phyloP scores from a whole-genome alignment of 2,797 vertebrate species.

The Acrocephalus scirpaceus region DNA sequence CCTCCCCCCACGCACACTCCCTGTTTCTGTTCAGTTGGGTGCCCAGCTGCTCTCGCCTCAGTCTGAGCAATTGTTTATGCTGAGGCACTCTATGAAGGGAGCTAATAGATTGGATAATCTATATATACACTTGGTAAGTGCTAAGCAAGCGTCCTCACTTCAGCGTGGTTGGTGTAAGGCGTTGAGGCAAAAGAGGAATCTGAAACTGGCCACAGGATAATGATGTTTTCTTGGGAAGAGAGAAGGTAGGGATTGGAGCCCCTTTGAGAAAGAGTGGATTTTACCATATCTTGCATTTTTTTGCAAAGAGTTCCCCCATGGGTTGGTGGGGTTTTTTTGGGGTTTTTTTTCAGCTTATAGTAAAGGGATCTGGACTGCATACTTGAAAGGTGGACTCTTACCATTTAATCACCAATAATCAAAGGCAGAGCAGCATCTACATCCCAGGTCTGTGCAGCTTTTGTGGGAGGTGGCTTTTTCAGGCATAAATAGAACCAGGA shows the following conservation, averaged over 20 bases:
- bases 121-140: not conserved
- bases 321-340: not conserved
- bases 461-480: not conserved
- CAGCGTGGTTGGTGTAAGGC: not conserved
- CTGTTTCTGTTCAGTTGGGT: constrained; percentile 42
- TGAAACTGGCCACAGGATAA: not conserved
- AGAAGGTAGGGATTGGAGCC: not conserved
- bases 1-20: constrained; percentile 51
- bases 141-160: not conserved
- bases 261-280: not conserved
- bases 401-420: not conserved
- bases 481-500: not conserved
- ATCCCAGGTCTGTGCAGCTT: not conserved
- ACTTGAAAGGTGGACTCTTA: not conserved
- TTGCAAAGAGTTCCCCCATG: not conserved
- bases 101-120: constrained; percentile 15
- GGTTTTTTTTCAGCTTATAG: not conserved
- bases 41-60: constrained; percentile 61
- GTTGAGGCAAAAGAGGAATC: not conserved
- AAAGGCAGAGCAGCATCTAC: not conserved
- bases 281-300: not conserved
- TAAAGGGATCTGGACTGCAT: not conserved
- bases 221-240: not conserved
- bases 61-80: constrained; percentile 68
- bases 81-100: constrained; percentile 14